Percentiles rank a stretch among this genome's conserved stretches.
These are phyloP conservation scores for Latrodectus hesperus DNA, from an alignment of 2,888 invertebrate species.

Conservation along the genomic window DNA sequence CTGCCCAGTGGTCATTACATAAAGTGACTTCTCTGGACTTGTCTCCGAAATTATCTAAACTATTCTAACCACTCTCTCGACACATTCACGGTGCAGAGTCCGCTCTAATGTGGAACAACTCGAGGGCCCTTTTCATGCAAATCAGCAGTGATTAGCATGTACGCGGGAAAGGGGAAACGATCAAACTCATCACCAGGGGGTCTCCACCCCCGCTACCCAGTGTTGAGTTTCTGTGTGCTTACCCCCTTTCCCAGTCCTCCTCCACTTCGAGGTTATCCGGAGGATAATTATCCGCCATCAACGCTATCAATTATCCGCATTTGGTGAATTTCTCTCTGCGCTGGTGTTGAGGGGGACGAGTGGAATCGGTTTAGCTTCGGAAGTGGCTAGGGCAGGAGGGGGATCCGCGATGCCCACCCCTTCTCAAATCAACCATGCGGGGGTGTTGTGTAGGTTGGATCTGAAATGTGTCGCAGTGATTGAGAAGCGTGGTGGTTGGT, in stretches of 20 bases:
- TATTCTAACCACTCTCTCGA: conserved; percentile 1
- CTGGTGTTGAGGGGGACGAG: conserved; percentile 14
- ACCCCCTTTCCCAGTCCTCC: conserved; percentile 4
- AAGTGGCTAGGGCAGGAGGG: conserved; percentile 1
- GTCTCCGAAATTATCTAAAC: conserved; percentile 1
- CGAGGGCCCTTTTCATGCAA: conserved; percentile 49
- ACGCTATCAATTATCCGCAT: conserved; percentile 64
- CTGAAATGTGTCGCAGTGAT: conserved; percentile 60
- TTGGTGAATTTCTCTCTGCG: conserved; percentile 47
- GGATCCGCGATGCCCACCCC: not conserved
- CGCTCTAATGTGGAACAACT: conserved; percentile 16
- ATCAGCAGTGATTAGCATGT: conserved; percentile 66
- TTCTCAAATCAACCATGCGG: not conserved
- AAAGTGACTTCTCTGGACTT: conserved; percentile 1
- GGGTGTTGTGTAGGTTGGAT: conserved; percentile 25
- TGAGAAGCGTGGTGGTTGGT: conserved; percentile 53
- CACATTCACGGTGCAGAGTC: not conserved
- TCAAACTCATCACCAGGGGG: conserved; percentile 54
- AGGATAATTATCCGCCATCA: conserved; percentile 67
- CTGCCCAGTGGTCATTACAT: conserved; percentile 1
- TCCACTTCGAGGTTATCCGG: conserved; percentile 23
- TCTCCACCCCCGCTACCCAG: conserved; percentile 11
- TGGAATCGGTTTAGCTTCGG: conserved; percentile 28
- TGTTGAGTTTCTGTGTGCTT: conserved; percentile 9
- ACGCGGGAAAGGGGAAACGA: conserved; percentile 47